Evolutionary conservation across 1,140 invertebrate genomes (phyloP), one percentile per base, ranked within the genome.

Genomic region (Ditylenchus dipsaci): DNA sequence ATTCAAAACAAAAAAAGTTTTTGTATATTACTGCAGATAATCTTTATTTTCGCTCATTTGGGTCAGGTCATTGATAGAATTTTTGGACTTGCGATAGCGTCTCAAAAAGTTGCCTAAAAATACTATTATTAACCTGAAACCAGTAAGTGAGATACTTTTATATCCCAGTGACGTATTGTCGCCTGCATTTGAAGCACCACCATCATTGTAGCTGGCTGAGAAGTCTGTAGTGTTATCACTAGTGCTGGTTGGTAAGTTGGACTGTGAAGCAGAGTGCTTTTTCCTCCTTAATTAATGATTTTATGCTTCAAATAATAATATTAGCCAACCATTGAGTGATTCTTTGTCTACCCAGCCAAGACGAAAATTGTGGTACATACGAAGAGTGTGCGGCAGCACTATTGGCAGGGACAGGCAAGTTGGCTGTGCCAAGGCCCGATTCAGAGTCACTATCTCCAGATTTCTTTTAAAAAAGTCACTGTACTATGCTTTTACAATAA

Each of bases 331-430:
- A 75, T 38, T 78, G 60, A 17, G 65, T 42, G 27, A 79, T 27
- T 42, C 76, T 79, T 38, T 78, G 75, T 27, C 75, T 58, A 23
- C 75, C 76, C 38, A 76, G 30, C 72, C 73, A 78, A 26, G 69
- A 74, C 17, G 75, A 76, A 43, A 76, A 43, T 57, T 78, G 72
- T 19, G 77, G 73, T n/a, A 76, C 65, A 61, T 78, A 78, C n/a
- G 75, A 76, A 8, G 57, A 61, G 7, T 68, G 63, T 15, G 23
- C 21, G 26, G n/a, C 43, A 21, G 72, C 21, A 64, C 42, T 76
- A 30, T 27, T 38, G n/a, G 47, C 42, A 42, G 21, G 29, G n/a
- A 27, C n/a, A 23, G n/a, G n/a, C 3, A 29, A 23, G 13, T 29
- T 29, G 53, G 9, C 53, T 5, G 29, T 23, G 29, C 13, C 3